phyloP scores from a whole-genome alignment of 1,140 invertebrate species.

The Luehdorfia chinensis region DNA sequence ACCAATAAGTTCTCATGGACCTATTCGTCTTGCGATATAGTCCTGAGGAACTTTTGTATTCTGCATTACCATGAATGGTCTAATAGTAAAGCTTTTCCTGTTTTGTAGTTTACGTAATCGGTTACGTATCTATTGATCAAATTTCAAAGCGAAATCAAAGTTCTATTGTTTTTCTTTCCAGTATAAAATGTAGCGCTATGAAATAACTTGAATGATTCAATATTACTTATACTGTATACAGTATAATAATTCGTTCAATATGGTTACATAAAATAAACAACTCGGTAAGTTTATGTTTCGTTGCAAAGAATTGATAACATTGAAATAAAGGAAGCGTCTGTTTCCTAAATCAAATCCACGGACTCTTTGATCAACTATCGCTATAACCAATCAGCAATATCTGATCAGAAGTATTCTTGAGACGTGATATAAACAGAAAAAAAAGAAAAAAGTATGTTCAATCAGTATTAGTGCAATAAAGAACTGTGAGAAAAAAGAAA shows the following conservation, averaged over 20 bases:
- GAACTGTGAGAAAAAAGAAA: constrained; percentile 30
- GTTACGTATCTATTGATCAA: too few relatives aligned
- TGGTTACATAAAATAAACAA: constrained; percentile 16
- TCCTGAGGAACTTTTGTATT: constrained; percentile 8
- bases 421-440: constrained; percentile 28
- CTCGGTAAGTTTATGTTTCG: constrained; percentile 9
- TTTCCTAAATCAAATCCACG: constrained; percentile 22
- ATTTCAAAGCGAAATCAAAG: too few relatives aligned
- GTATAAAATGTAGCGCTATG: too few relatives aligned
- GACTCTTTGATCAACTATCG: constrained; percentile 39
- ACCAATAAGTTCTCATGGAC: constrained; percentile 17
- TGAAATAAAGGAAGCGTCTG: constrained; percentile 21
- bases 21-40: constrained; percentile 13
- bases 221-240: too few relatives aligned
- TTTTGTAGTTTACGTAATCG: too few relatives aligned
- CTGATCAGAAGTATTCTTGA: constrained; percentile 22
- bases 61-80: too few relatives aligned
- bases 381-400: constrained; percentile 24
- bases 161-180: too few relatives aligned
- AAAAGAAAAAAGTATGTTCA: constrained; percentile 28
- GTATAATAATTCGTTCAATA: constrained; percentile 16
- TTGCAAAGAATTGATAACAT: constrained; percentile 30
- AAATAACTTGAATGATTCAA: too few relatives aligned
- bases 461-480: constrained; percentile 39
- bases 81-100: too few relatives aligned